These are phyloP conservation scores for Hartigia nigra DNA, from an alignment of 2,888 invertebrate species.

Conservation along the genomic window DNA sequence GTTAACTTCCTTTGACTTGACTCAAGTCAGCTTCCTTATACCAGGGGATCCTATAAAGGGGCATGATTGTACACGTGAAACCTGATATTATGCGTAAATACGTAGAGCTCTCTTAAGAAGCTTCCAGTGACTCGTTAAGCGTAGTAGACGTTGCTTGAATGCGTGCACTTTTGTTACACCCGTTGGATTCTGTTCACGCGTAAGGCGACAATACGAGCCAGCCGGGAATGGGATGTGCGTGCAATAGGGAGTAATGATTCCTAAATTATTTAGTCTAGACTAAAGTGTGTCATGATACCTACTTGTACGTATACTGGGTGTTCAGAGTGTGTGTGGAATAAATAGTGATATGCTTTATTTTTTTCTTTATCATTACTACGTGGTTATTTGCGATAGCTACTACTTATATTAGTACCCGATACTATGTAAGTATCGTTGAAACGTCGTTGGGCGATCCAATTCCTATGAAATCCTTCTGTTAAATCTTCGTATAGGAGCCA, in stretches of 20 bases:
- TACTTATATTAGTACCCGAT: too few species aligned
- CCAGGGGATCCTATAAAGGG: neutral
- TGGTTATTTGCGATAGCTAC: too few species aligned
- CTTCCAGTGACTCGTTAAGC: neutral
- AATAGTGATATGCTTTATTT: neutral
- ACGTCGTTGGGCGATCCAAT: too few species aligned
- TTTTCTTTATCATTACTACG: neutral
- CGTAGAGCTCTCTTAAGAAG: neutral
- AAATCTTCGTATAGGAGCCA: neutral
- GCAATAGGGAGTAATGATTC: constrained; percentile 44
- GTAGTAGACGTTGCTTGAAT: neutral
- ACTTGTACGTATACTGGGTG: neutral
- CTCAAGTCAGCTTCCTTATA: neutral
- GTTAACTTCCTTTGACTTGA: neutral
- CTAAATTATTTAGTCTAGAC: constrained; percentile 47
- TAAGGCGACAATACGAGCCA: constrained; percentile 26
- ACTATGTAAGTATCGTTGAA: too few species aligned
- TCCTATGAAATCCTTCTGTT: too few species aligned
- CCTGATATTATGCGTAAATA: neutral
- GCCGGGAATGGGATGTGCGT: constrained; percentile 30
- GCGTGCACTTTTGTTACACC: constrained; percentile 23
- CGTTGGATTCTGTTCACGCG: constrained; percentile 32
- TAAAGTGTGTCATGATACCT: constrained; percentile 3
- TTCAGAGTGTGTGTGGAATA: neutral
- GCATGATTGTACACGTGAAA: neutral